phyloP scores from a whole-genome alignment of 2,888 invertebrate genomes.

The Cephus rjabovi region DNA sequence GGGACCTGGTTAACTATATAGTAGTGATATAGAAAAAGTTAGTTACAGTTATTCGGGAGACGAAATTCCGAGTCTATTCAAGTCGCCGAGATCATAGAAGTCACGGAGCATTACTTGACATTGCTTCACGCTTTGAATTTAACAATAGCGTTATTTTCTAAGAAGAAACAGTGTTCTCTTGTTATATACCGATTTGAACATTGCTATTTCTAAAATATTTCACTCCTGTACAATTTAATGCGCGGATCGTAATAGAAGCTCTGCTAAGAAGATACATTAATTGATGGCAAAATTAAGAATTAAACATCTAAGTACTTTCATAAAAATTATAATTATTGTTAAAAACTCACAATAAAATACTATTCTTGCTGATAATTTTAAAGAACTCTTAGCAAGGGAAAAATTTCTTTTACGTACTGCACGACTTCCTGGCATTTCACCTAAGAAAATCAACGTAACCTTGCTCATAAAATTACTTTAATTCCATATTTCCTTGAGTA shows the following conservation, averaged over 20 bases:
- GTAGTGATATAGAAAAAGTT: not conserved
- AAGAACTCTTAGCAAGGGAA: not conserved
- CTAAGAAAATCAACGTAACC: not conserved
- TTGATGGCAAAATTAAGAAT: not conserved
- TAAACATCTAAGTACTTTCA: not conserved
- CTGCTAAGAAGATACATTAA: not conserved
- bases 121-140: not conserved
- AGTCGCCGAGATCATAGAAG: not conserved
- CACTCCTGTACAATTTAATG: too few species aligned
- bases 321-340: not conserved
- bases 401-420: not conserved
- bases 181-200: not conserved
- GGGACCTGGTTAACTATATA: not conserved
- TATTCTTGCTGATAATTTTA: not conserved
- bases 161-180: not conserved
- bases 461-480: not conserved
- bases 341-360: not conserved
- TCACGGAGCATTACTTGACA: not conserved
- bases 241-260: not conserved
- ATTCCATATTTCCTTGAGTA: not conserved
- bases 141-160: not conserved
- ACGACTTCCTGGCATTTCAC: not conserved
- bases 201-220: not conserved
- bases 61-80: slow-evolving; percentile 33
- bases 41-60: slow-evolving; percentile 40